Percentiles rank a stretch among this genome's conserved stretches.
Conservation (phyloP, 1,140 invertebrate species). For the Laupala kohalensis region DNA sequence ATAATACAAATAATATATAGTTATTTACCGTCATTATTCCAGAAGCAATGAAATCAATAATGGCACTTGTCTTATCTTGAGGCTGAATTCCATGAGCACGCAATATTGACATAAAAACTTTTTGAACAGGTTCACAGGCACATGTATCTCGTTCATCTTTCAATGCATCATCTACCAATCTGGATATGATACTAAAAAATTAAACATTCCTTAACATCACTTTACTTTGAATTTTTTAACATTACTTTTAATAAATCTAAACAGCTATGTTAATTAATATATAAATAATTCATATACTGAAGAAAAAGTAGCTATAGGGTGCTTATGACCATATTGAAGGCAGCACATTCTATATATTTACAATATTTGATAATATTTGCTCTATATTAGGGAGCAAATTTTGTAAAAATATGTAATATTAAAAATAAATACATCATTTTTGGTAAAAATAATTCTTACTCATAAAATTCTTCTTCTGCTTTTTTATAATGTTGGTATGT, state of each 20-base stretch:
- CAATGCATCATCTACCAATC: slow-evolving; percentile 53
- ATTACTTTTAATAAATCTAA: too few relatives aligned
- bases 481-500: slow-evolving; percentile 55
- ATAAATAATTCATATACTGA: too few relatives aligned
- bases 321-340: too few relatives aligned
- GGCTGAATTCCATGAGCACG: slow-evolving; percentile 54
- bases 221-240: too few relatives aligned
- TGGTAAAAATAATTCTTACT: slow-evolving; percentile 29
- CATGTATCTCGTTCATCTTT: slow-evolving; percentile 32
- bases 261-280: too few relatives aligned
- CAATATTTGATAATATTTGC: too few relatives aligned
- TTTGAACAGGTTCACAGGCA: slow-evolving; percentile 41
- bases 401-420: neutral
- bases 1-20: neutral
- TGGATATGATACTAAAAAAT: slow-evolving; percentile 52
- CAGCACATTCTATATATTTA: too few relatives aligned
- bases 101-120: slow-evolving; percentile 62
- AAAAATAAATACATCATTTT: too few relatives aligned
- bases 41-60: slow-evolving; percentile 75
- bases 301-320: too few relatives aligned
- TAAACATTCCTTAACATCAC: too few relatives aligned
- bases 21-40: slow-evolving; percentile 65
- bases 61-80: slow-evolving; percentile 66
- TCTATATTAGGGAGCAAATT: too few relatives aligned
- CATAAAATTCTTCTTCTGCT: slow-evolving; percentile 68